phyloP scores from a whole-genome alignment of 2,797 vertebrate species.

The Gorsachius magnificus region DNA sequence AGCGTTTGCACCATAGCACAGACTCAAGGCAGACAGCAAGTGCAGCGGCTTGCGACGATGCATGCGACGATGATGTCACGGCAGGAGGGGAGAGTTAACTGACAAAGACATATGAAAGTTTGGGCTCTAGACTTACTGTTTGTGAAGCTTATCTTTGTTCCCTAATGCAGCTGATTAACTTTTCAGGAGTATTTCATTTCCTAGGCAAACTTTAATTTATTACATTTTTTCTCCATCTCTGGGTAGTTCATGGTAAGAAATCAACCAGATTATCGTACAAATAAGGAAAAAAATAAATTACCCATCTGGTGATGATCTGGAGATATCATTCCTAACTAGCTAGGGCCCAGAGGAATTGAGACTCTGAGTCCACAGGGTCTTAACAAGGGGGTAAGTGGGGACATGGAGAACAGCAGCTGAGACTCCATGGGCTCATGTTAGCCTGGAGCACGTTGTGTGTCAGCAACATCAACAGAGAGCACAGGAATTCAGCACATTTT shows the following conservation, averaged over 20 bases:
- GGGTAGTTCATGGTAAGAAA: neutral
- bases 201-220: neutral
- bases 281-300: neutral
- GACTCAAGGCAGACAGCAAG: neutral
- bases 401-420: neutral
- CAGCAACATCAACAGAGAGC: rapidly evolving
- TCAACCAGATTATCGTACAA: neutral
- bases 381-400: neutral
- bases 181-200: neutral
- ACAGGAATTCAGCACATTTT: neutral
- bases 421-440: neutral
- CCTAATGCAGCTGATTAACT: neutral
- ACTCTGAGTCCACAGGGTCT: neutral
- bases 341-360: neutral
- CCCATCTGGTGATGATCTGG: neutral
- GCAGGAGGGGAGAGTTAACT: neutral
- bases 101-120: rapidly evolving
- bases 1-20: rapidly evolving
- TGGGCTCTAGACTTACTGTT: neutral
- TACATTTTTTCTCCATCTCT: neutral
- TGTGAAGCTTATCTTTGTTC: neutral
- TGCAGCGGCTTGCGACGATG: rapidly evolving
- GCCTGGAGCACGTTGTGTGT: neutral
- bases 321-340: neutral
- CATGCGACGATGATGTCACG: rapidly evolving